These are phyloP conservation scores for Rhabdomys pumilio DNA, from an alignment of 2,797 vertebrate genomes.

Conservation along the genomic window DNA sequence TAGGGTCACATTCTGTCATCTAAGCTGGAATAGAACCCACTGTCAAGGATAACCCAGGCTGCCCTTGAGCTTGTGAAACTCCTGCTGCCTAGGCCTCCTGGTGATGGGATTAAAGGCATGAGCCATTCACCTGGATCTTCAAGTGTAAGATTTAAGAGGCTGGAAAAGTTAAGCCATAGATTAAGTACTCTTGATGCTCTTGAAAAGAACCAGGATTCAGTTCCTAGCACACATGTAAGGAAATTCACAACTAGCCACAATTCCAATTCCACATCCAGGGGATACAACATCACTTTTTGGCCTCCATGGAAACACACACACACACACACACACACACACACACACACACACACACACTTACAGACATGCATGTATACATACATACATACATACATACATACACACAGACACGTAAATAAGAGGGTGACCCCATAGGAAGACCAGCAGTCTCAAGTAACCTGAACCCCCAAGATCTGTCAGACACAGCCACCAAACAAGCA, in stretches of 20 bases:
- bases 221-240: neutral
- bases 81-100: neutral
- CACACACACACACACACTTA: too few species aligned
- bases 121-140: neutral
- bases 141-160: neutral
- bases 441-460: neutral
- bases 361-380: too few species aligned
- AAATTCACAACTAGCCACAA: neutral
- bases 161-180: neutral
- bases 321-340: too few species aligned
- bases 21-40: neutral
- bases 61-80: neutral
- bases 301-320: neutral
- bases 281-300: neutral
- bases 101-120: neutral
- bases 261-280: neutral
- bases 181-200: neutral
- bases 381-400: too few species aligned
- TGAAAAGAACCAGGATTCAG: neutral
- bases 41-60: neutral
- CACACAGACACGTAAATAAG: neutral
- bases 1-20: neutral
- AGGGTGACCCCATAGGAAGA: neutral
- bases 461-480: neutral
- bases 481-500: neutral